Conservation (phyloP, 30 jellyfish, hydroid and myxozoan species). For the Morbakka virulenta region DNA sequence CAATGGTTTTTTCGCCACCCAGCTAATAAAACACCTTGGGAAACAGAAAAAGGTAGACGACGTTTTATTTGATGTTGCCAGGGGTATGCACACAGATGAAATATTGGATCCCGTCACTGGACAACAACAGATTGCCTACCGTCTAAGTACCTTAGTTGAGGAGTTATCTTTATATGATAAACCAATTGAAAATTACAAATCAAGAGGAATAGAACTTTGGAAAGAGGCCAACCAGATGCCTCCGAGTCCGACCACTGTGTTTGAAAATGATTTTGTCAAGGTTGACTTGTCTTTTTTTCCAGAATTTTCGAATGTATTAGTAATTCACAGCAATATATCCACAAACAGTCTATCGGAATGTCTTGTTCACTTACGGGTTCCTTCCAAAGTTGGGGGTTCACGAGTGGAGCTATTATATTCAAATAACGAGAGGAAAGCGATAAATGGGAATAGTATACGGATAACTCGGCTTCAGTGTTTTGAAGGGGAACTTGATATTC, state of each 20-base stretch:
- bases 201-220: conserved; percentile 40
- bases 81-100: conserved; percentile 49
- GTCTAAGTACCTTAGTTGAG: conserved; percentile 81
- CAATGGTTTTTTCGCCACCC: conserved; percentile 74
- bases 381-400: conserved; percentile 85
- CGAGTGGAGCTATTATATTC: conserved; percentile 59
- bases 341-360: conserved; percentile 19
- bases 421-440: conserved; percentile 13
- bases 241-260: conserved; percentile 66
- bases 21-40: conserved; percentile 54
- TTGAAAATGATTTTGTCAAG: conserved; percentile 47
- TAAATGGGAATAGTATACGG: conserved; percentile 32
- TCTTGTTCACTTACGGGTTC: conserved; percentile 52
- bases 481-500: conserved; percentile 76
- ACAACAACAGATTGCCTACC: conserved; percentile 72
- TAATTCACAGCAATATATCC: conserved; percentile 78
- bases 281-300: conserved; percentile 74
- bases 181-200: not conserved
- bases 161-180: conserved; percentile 68
- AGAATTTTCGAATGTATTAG: conserved; percentile 75
- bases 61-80: conserved; percentile 70
- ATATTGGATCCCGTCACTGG: conserved; percentile 90
- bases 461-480: conserved; percentile 72
- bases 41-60: conserved; percentile 60
- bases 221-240: conserved; percentile 78